Evolutionary conservation across 2,113 vertebrate genomes (phyloP).

Genomic region (Leptodactylus fuscus): DNA sequence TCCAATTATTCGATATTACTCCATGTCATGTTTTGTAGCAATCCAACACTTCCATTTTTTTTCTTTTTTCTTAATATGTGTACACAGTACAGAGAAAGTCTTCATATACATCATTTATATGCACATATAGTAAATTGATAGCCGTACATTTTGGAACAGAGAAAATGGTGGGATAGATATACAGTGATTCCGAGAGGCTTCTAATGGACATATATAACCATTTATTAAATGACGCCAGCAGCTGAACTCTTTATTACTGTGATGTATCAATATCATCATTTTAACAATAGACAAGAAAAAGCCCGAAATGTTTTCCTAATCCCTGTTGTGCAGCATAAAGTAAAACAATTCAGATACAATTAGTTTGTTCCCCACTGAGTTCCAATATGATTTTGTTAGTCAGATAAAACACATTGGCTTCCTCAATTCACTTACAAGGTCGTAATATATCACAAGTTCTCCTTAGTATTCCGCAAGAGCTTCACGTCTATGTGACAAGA

Average conservation of each 20-base stretch:
- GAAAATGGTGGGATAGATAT: background rate
- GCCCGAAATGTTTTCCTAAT: background rate
- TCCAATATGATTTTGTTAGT: conserved; percentile 36
- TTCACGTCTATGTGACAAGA: conserved; percentile 13
- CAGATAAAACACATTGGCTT: conserved; percentile 16
- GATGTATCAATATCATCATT: conserved; percentile 30
- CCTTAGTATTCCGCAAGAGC: background rate
- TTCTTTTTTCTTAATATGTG: too few relatives aligned
- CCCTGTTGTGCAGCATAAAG: conserved; percentile 34
- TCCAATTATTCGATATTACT: too few relatives aligned
- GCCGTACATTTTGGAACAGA: background rate
- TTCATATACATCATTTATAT: background rate
- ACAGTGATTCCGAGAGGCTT: background rate
- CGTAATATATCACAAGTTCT: conserved; percentile 4
- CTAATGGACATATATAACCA: background rate
- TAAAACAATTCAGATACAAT: conserved; percentile 36
- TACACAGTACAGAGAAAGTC: background rate
- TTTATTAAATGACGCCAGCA: conserved; percentile 14
- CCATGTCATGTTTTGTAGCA: too few relatives aligned
- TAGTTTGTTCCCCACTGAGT: conserved; percentile 24
- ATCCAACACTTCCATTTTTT: too few relatives aligned
- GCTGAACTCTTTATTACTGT: conserved; percentile 17
- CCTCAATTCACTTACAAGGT: conserved; percentile 23
- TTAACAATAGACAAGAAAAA: conserved; percentile 6
- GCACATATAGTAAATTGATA: background rate